A percentile compares a stretch with the other conserved stretches of the same genome.
phyloP scores from a whole-genome alignment of 2,797 vertebrate species.

The Macroramphosus scolopax region DNA sequence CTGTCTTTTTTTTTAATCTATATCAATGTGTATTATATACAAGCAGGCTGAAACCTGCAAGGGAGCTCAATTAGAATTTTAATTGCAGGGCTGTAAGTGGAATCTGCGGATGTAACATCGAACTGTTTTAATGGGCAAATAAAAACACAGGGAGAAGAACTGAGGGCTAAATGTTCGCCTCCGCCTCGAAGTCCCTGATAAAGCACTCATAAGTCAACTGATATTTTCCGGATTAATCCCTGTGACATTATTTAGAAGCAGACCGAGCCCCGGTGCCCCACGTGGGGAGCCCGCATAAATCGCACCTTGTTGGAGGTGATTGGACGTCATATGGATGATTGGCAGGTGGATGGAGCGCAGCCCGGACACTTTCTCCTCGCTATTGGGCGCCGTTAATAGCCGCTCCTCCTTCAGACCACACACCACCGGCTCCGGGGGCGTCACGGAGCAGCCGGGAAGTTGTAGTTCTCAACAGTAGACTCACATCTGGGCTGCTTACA shows the following conservation, averaged over 20 bases:
- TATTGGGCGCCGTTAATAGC: conserved; percentile 78
- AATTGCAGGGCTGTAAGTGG: conserved; percentile 44
- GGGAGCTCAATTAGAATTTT: conserved; percentile 34
- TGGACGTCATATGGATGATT: conserved; percentile 78
- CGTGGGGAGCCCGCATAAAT: conserved; percentile 76
- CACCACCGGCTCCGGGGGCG: conserved; percentile 52
- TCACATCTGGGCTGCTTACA: conserved; percentile 53
- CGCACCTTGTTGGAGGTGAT: conserved; percentile 62
- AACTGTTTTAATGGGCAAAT: conserved; percentile 38
- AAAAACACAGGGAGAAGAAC: conserved; percentile 33
- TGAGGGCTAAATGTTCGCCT: conserved; percentile 39
- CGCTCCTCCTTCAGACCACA: conserved; percentile 63
- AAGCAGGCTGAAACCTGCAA: conserved; percentile 13
- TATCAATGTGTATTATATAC: too few relatives aligned
- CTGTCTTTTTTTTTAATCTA: too few relatives aligned
- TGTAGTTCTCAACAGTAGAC: conserved; percentile 76
- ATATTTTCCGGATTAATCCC: conserved; percentile 65
- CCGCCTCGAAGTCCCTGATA: conserved; percentile 33
- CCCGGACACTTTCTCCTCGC: conserved; percentile 49
- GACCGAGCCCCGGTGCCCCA: conserved; percentile 72
- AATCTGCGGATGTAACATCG: conserved; percentile 29
- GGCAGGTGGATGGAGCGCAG: conserved; percentile 71
- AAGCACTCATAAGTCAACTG: conserved; percentile 54
- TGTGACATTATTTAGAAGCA: conserved; percentile 54
- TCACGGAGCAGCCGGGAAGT: conserved; percentile 64